Percentiles rank a stretch among this genome's conserved stretches.
These are phyloP conservation scores for Zaprionus ghesquierei DNA, from an alignment of 1,140 invertebrate genomes.

Conservation along the genomic window DNA sequence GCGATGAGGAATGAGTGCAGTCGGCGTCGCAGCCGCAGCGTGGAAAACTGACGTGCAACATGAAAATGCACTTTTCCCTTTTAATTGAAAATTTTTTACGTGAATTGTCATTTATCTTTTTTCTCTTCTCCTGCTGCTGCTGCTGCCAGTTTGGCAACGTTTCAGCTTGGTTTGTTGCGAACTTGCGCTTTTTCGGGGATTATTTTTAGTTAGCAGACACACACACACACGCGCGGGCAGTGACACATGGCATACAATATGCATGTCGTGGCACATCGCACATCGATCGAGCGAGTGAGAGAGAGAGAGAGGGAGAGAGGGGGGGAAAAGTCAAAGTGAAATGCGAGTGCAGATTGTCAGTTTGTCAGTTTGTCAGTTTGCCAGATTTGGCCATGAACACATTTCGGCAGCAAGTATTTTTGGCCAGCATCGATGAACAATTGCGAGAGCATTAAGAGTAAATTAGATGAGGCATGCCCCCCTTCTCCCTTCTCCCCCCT, in stretches of 20 bases:
- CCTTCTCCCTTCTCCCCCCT: background rate
- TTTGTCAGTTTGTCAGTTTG: conserved; percentile 45
- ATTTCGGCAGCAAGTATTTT: conserved; percentile 41
- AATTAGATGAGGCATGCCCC: background rate
- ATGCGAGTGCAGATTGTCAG: conserved; percentile 52
- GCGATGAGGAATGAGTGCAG: conserved; percentile 25
- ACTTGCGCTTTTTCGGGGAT: conserved; percentile 7
- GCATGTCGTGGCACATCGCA: conserved; percentile 16
- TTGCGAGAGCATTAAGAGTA: conserved; percentile 9
- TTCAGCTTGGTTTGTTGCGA: conserved; percentile 30
- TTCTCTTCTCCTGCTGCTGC: conserved; percentile 15
- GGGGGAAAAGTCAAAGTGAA: conserved; percentile 61
- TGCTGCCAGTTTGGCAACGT: conserved; percentile 16
- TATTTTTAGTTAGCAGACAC: conserved; percentile 49
- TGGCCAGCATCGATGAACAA: conserved; percentile 69
- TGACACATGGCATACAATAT: conserved; percentile 24
- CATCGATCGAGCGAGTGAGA: too few relatives aligned
- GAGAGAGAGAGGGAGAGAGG: too few relatives aligned
- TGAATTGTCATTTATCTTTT: conserved; percentile 70
- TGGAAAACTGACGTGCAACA: conserved; percentile 70
- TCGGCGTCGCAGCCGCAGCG: conserved; percentile 10
- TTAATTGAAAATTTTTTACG: conserved; percentile 76
- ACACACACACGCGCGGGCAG: background rate
- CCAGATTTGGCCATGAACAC: conserved; percentile 54
- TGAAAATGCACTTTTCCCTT: conserved; percentile 81